phyloP scores from a whole-genome alignment of 2,888 invertebrate genomes.

The Adelognathus sp. region DNA sequence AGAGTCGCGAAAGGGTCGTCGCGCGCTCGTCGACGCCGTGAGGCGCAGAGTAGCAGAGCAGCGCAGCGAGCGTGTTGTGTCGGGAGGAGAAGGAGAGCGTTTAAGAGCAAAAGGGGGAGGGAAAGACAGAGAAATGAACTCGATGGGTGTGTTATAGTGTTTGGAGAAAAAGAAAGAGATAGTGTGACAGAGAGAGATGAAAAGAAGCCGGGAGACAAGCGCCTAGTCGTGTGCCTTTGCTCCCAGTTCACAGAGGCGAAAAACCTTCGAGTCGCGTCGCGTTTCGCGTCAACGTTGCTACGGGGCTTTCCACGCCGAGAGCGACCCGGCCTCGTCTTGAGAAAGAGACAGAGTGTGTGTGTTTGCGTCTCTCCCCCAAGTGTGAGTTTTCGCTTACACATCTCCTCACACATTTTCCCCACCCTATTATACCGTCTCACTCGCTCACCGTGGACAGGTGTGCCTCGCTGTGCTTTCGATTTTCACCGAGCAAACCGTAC shows the following conservation, averaged over 20 bases:
- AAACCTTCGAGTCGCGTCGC: constrained; percentile 34
- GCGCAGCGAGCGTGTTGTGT: constrained; percentile 41
- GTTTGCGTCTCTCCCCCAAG: neutral
- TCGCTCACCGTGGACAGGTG: constrained; percentile 52
- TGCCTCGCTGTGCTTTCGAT: constrained; percentile 62
- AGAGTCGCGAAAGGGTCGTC: constrained; percentile 52
- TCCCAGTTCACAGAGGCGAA: constrained; percentile 38
- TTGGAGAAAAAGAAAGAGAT: constrained; percentile 33
- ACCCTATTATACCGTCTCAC: neutral
- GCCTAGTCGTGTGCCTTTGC: constrained; percentile 45
- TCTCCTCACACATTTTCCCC: constrained; percentile 11
- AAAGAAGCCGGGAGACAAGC: constrained; percentile 4
- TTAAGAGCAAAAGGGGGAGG: constrained; percentile 32
- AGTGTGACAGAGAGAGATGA: constrained; percentile 22
- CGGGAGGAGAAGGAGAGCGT: constrained; percentile 47
- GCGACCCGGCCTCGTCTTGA: no score
- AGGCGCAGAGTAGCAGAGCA: constrained; percentile 6
- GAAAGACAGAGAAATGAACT: constrained; percentile 32
- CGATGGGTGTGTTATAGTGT: neutral
- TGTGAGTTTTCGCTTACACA: constrained; percentile 24
- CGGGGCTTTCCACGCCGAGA: constrained; percentile 35
- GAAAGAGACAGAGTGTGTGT: constrained; percentile 36
- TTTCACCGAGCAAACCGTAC: no score
- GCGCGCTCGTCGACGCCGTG: constrained; percentile 23
- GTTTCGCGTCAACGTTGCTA: constrained; percentile 52